Evolutionary conservation across 2,888 invertebrate species (phyloP), one percentile per base, ranked within the genome.

Genomic region (Drosophila paracracens): DNA sequence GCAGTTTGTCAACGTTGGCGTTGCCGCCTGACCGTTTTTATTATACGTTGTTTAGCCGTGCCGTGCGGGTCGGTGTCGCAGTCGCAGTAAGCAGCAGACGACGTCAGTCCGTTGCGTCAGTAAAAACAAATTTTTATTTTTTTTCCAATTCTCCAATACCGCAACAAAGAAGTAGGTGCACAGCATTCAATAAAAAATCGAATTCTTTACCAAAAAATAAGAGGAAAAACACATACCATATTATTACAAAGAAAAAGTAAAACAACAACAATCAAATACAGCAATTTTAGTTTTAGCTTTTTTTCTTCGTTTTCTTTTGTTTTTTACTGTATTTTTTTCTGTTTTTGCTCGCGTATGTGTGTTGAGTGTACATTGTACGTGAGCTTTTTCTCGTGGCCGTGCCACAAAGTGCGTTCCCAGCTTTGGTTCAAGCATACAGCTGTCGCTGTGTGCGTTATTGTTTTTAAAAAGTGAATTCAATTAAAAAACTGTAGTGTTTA

Each of bases 41-140:
- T 83, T 88, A 76, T 70, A 68, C 72, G 85, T 85, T 83, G 76
- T 83, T 85, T 66, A 81, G 84, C 74, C 84, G 89, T 88, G 79
- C 75, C 79, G 84, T 84, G 83, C 85, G 85, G 83, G 86, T 86
- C 86, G 84, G 76, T 68, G 81, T 86, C 86, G 83, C 66, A 64
- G 83, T 83, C 86, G 76, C 63, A 74, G 75, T 65, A 58, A 87
- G 73, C 74, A 88, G 82, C 88, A 85, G 81, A 70, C 76, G 81
- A 81, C 89, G 87, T 83, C 83, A 85, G 74, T 81, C 70, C 74
- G 83, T 86, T 84, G 88, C 88, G 82, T 84, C 81, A 84, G 87
- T 84, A 74, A 81, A 64, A 74, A 66, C 68, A 76, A 70, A 70
- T 29, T 46, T 56, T 50, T 33, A 58, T 54, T 72, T 73, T 64